Percentiles rank a stretch among this genome's conserved stretches.
Evolutionary conservation across 2,888 invertebrate species (phyloP).

Genomic region (Acanthosepion lycidas): DNA sequence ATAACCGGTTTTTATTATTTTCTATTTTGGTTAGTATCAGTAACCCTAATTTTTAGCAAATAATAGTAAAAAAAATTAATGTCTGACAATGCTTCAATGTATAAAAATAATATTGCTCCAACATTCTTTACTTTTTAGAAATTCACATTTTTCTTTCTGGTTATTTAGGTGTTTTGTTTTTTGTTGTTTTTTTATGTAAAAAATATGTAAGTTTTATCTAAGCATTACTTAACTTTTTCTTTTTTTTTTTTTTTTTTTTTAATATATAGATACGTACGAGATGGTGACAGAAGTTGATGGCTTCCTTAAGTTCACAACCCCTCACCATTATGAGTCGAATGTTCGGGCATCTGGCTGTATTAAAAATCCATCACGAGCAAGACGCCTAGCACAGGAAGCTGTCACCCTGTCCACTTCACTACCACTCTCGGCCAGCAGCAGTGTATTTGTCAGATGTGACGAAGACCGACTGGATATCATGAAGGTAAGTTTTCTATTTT

Average conservation of each 20-base stretch:
- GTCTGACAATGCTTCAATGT: too few relatives aligned
- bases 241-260: slow-evolving; percentile 34
- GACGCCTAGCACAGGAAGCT: slow-evolving; percentile 94
- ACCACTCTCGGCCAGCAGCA: slow-evolving; percentile 92
- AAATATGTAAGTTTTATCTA: too few relatives aligned
- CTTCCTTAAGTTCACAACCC: slow-evolving; percentile 85
- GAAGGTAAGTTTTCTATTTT: slow-evolving; percentile 80
- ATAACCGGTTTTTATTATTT: too few relatives aligned
- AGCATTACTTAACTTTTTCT: too few relatives aligned
- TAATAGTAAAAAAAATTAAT: too few relatives aligned
- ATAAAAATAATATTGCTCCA: too few relatives aligned
- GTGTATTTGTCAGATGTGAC: slow-evolving; percentile 95
- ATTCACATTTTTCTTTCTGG: too few relatives aligned
- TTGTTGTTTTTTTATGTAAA: too few relatives aligned
- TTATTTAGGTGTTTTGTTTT: too few relatives aligned
- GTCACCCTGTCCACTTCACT: slow-evolving; percentile 93
- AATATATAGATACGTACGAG: slow-evolving; percentile 86
- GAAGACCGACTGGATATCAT: slow-evolving; percentile 94
- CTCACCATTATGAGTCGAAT: slow-evolving; percentile 82
- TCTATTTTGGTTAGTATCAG: too few relatives aligned
- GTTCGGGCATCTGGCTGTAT: slow-evolving; percentile 90
- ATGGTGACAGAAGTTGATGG: slow-evolving; percentile 88
- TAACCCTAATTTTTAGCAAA: too few relatives aligned
- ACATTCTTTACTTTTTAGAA: too few relatives aligned
- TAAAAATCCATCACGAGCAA: slow-evolving; percentile 88